Evolutionary conservation across 2,113 vertebrate species (phyloP).

Genomic region (Podarcis cretensis): DNA sequence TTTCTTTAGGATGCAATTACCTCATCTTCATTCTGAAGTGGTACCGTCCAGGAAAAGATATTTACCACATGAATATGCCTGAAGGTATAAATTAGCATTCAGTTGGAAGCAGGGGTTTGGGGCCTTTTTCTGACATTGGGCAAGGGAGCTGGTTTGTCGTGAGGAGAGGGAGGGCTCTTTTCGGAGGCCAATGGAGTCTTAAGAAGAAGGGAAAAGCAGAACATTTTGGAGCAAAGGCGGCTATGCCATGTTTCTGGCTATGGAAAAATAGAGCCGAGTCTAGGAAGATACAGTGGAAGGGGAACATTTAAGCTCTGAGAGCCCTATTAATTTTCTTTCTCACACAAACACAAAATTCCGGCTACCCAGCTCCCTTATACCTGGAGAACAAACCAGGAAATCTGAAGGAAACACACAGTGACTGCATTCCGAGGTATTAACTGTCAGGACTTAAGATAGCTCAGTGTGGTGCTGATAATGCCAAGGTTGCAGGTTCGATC

Average conservation of each 20-base stretch:
- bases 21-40: background rate
- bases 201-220: background rate
- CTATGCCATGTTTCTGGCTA: background rate
- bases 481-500: too few relatives aligned
- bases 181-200: background rate
- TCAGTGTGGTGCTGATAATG: too few relatives aligned
- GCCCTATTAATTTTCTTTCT: background rate
- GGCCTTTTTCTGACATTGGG: background rate
- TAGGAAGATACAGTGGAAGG: background rate
- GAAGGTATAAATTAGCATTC: too few relatives aligned
- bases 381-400: background rate
- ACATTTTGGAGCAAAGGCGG: background rate
- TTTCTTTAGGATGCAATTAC: background rate
- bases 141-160: background rate
- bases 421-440: background rate
- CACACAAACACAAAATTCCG: too few relatives aligned
- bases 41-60: background rate
- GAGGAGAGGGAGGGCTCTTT: background rate
- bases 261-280: background rate
- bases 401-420: background rate
- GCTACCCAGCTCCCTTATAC: background rate
- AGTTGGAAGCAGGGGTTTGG: background rate
- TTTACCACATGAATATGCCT: background rate
- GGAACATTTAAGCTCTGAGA: background rate
- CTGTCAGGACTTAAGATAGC: too few relatives aligned